A percentile compares a stretch with the other conserved stretches of the same genome.
phyloP scores from a whole-genome alignment of 2,113 vertebrate species.

The Cavia aperea region DNA sequence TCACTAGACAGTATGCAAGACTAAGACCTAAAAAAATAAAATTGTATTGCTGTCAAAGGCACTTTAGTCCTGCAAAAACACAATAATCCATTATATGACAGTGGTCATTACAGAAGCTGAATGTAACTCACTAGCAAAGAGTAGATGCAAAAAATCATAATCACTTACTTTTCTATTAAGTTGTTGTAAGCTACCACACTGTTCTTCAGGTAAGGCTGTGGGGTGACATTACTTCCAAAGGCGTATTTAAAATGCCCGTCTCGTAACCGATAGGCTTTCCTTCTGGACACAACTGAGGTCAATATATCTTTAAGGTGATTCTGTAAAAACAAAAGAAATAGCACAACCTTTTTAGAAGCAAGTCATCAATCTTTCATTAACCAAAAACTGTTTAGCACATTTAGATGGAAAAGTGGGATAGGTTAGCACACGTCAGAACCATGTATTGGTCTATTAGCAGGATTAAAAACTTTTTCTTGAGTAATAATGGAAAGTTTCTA shows the following conservation, averaged over 20 bases:
- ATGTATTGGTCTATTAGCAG: no score
- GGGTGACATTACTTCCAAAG: slow-evolving; percentile 90
- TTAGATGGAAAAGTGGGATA: background rate
- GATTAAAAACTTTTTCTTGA: no score
- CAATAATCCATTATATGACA: background rate
- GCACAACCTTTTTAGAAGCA: background rate
- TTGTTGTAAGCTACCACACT: slow-evolving; percentile 91
- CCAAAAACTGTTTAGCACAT: no score
- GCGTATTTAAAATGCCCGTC: slow-evolving; percentile 94
- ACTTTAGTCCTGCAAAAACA: background rate
- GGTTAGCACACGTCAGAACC: background rate
- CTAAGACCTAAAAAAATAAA: background rate
- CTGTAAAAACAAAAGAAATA: slow-evolving; percentile 70
- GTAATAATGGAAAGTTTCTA: no score
- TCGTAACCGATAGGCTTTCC: slow-evolving; percentile 90
- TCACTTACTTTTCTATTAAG: slow-evolving; percentile 85
- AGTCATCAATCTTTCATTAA: background rate
- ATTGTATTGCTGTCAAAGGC: background rate
- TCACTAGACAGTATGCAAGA: background rate
- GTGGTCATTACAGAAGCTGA: accelerated
- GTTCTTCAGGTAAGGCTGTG: slow-evolving; percentile 94
- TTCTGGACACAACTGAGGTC: slow-evolving; percentile 88
- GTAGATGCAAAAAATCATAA: accelerated
- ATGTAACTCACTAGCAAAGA: background rate
- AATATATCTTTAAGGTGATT: slow-evolving; percentile 95